Conservation (phyloP, 2,113 vertebrate genomes). For the Cepphus grylle region DNA sequence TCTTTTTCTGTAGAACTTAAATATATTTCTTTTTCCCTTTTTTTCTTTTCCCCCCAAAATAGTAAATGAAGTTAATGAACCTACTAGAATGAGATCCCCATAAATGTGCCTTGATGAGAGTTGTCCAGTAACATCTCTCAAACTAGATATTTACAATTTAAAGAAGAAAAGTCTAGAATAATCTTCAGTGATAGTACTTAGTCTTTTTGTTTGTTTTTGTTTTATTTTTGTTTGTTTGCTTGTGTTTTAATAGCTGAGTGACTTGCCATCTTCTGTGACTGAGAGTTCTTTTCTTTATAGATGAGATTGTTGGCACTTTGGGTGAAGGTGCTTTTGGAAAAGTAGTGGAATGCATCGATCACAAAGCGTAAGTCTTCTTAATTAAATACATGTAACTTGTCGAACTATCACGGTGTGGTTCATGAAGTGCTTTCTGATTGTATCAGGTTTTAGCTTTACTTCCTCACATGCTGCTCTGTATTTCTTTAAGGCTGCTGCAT, state of each 20-base stretch:
- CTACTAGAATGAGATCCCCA: constrained; percentile 37
- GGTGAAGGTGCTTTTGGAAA: constrained; percentile 94
- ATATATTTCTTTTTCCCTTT: background rate
- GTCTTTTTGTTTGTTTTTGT: background rate
- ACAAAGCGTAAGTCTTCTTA: constrained; percentile 56
- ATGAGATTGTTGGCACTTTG: constrained; percentile 89
- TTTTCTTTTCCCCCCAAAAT: background rate
- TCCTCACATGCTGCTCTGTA: background rate
- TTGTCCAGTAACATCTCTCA: constrained; percentile 44
- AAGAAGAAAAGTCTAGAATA: constrained; percentile 56
- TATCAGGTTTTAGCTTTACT: background rate
- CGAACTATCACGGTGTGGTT: background rate
- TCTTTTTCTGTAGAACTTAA: constrained; percentile 56
- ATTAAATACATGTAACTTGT: background rate
- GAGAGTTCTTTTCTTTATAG: constrained; percentile 78
- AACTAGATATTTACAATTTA: background rate
- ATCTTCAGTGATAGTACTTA: constrained; percentile 48
- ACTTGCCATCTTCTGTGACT: constrained; percentile 6
- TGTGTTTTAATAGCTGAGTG: background rate
- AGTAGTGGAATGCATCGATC: constrained; percentile 90
- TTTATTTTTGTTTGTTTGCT: background rate
- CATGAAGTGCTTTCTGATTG: background rate
- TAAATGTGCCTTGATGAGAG: constrained; percentile 51
- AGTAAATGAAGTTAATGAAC: constrained; percentile 67
- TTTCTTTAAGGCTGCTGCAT: background rate